Evolutionary conservation across 2,113 vertebrate genomes (phyloP).

Genomic region (Ochotona curzoniae): DNA sequence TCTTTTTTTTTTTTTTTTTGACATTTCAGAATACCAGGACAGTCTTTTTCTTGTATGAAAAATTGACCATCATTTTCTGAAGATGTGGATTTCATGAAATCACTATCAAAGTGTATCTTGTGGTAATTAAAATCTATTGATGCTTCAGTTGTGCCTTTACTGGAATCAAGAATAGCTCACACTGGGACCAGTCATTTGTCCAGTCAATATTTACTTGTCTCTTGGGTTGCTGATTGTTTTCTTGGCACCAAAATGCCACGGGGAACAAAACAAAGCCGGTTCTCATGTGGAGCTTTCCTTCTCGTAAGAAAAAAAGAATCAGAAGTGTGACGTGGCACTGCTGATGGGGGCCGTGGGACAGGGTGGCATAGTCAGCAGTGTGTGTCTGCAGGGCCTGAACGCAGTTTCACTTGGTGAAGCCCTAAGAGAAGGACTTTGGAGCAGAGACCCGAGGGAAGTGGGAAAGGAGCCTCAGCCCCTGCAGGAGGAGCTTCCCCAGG

Average conservation of each 20-base stretch:
- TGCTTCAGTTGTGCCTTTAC: background rate
- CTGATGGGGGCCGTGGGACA: background rate
- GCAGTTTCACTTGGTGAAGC: background rate
- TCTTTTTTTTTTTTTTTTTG: constrained; percentile 13
- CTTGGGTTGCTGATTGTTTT: background rate
- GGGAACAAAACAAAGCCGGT: background rate
- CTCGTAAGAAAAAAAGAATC: background rate
- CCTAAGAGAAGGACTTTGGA: background rate
- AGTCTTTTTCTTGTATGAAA: background rate
- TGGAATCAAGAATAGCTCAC: background rate
- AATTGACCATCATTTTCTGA: background rate
- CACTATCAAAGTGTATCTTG: background rate
- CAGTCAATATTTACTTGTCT: background rate
- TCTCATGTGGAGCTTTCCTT: background rate
- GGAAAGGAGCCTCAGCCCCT: background rate
- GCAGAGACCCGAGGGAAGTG: background rate
- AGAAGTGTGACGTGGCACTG: background rate
- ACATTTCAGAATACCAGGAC: constrained; percentile 26
- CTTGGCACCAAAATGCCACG: background rate
- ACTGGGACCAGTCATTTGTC: background rate
- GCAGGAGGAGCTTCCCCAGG: background rate
- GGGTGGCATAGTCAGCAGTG: background rate
- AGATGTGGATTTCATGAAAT: constrained; percentile 7
- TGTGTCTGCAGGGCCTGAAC: background rate
- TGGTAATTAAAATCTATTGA: background rate